Evolutionary conservation across 2,797 vertebrate genomes (phyloP), one percentile per base, ranked within the genome.

Genomic region (Propithecus perrieri): DNA sequence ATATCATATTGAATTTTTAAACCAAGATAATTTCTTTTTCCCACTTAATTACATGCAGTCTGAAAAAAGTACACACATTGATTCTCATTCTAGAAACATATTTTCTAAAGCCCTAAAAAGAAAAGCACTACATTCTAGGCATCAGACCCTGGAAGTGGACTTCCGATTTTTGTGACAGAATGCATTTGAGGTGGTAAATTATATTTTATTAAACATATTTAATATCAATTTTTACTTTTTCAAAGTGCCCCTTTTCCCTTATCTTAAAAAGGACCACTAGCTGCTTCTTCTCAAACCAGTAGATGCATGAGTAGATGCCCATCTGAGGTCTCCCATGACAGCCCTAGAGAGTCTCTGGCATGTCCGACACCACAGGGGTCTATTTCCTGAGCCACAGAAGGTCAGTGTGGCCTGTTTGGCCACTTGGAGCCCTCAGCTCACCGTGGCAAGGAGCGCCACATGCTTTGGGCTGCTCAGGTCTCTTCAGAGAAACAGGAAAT

Each of bases 331-430:
- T 85, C 12, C 24, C 15, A 8, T 2, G 13, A 69, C 1, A 6
- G 24, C 14, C 28, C 9, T 15, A 30, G 0, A 17, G 38, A 43
- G 35, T 28, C 83, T 46, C 38, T 14, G 24, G 33, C 22, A n/a
- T 1, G 0, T 9, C 4, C 13, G 33, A 24, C 0, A 4, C 7
- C 61, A 30, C 13, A 15, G 4, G 6, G 17, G 26, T 20, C 74
- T 41, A 5, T 10, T 7, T 53, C 20, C 26, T 7, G 15, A 90
- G n/a, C 7, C 20, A 30, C 0, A 0, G 3, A 46, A 61, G 69
- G 75, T 22, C 46, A 2, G 0, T 3, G 17, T 63, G 33, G 22
- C 12, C 38, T 35, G 1, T 33, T 24, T 38, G 22, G 61, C 30
- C 3, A 6, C 7, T 22, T 22, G 33, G n/a, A 46, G 14, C 20